phyloP scores from a whole-genome alignment of 2,888 invertebrate genomes.

The Boloria euphrosyne region DNA sequence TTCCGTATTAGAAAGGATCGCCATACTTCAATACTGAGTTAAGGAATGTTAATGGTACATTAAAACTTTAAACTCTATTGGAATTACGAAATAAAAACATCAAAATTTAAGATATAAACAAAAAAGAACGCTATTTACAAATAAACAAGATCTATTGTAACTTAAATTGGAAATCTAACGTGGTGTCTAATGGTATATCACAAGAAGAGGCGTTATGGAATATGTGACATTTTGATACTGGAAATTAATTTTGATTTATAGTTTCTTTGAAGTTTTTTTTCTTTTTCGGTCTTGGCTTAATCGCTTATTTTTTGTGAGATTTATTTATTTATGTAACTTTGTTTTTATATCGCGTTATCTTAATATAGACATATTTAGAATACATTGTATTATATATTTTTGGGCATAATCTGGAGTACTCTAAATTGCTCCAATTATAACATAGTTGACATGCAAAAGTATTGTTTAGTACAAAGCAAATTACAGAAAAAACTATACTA shows the following conservation, averaged over 20 bases:
- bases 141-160: neutral
- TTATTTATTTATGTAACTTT: conserved; percentile 12
- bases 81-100: conserved; percentile 36
- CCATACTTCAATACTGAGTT: conserved; percentile 40
- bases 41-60: conserved; percentile 72
- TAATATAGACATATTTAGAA: neutral
- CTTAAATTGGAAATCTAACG: neutral
- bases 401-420: too few species aligned
- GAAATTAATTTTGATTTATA: conserved; percentile 60
- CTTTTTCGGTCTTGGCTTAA: conserved; percentile 12
- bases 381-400: neutral
- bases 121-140: neutral
- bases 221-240: conserved; percentile 45
- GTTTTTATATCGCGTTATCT: conserved; percentile 2
- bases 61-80: conserved; percentile 55
- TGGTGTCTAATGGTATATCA: conserved; percentile 14
- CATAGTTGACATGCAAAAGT: too few species aligned
- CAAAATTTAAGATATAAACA: neutral
- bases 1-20: conserved; percentile 41
- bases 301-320: conserved; percentile 16
- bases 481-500: too few species aligned
- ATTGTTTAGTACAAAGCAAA: too few species aligned
- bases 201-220: conserved; percentile 4
- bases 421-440: too few species aligned
- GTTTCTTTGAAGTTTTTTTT: conserved; percentile 40